Conservation (phyloP, 2,113 vertebrate species). For the Mirza zaza region DNA sequence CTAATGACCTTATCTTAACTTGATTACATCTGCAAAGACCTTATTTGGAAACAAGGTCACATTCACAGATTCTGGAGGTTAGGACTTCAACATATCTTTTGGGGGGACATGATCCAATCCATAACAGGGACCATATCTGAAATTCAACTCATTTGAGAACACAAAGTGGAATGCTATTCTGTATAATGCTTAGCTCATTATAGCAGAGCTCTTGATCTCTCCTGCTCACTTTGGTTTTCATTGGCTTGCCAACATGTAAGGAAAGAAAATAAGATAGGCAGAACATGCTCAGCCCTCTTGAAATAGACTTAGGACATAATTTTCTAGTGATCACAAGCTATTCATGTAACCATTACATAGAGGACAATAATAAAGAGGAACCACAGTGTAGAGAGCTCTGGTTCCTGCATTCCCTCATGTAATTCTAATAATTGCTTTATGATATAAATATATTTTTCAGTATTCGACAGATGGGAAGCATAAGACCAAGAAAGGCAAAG, state of each 20-base stretch:
- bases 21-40: neutral
- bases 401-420: neutral
- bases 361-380: conserved; percentile 17
- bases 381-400: neutral
- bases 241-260: neutral
- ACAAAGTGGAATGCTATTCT: neutral
- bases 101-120: neutral
- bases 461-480: neutral
- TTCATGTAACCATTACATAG: conserved; percentile 19
- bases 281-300: neutral
- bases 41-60: conserved; percentile 21
- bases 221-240: neutral
- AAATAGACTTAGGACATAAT: conserved; percentile 40
- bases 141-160: neutral
- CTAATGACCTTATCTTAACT: neutral
- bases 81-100: neutral
- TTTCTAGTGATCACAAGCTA: conserved; percentile 45
- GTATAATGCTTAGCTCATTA: neutral
- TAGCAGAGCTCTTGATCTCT: neutral
- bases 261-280: neutral
- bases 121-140: neutral
- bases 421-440: conserved; percentile 16
- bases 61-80: neutral
- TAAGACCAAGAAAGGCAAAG: conserved; percentile 19
- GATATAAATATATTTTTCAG: conserved; percentile 29